phyloP scores from a whole-genome alignment of 2,888 invertebrate species.

The Epicampocera succincta region DNA sequence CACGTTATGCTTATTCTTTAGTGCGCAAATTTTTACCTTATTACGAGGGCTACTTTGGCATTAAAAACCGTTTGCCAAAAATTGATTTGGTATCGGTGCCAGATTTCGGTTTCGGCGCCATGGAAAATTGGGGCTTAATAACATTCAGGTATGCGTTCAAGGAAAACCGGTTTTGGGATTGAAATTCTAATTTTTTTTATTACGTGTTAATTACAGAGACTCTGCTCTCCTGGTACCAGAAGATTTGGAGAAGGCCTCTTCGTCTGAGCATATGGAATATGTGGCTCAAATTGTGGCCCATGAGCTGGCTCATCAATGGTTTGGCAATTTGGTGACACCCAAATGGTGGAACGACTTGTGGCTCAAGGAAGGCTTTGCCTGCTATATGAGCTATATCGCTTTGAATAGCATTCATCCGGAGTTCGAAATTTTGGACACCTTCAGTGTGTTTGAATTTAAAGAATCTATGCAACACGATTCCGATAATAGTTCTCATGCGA shows the following conservation, averaged over 20 bases:
- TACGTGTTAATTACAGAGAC: slow-evolving; percentile 85
- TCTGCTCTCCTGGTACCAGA: slow-evolving; percentile 83
- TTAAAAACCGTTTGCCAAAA: slow-evolving; percentile 85
- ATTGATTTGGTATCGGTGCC: slow-evolving; percentile 88
- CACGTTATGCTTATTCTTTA: slow-evolving; percentile 83
- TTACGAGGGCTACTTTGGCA: slow-evolving; percentile 86
- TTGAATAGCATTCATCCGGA: slow-evolving; percentile 82
- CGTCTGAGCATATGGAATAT: slow-evolving; percentile 84
- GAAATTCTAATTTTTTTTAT: neutral
- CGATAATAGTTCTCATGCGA: slow-evolving; percentile 85
- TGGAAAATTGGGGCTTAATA: slow-evolving; percentile 87
- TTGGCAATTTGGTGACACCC: slow-evolving; percentile 89
- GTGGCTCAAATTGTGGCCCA: slow-evolving; percentile 88
- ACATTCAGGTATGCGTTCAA: slow-evolving; percentile 82
- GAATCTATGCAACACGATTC: slow-evolving; percentile 85
- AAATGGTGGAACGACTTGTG: slow-evolving; percentile 89
- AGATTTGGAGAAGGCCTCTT: slow-evolving; percentile 80
- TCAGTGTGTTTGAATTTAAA: slow-evolving; percentile 83
- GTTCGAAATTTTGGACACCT: slow-evolving; percentile 84
- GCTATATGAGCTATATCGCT: slow-evolving; percentile 82
- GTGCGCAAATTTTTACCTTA: slow-evolving; percentile 85
- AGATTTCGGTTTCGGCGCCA: slow-evolving; percentile 87
- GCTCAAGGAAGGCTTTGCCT: slow-evolving; percentile 85
- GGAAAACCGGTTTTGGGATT: slow-evolving; percentile 2
- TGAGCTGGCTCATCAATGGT: slow-evolving; percentile 92